phyloP scores from a whole-genome alignment of 2,888 invertebrate species.

The Argyresthia albistria region DNA sequence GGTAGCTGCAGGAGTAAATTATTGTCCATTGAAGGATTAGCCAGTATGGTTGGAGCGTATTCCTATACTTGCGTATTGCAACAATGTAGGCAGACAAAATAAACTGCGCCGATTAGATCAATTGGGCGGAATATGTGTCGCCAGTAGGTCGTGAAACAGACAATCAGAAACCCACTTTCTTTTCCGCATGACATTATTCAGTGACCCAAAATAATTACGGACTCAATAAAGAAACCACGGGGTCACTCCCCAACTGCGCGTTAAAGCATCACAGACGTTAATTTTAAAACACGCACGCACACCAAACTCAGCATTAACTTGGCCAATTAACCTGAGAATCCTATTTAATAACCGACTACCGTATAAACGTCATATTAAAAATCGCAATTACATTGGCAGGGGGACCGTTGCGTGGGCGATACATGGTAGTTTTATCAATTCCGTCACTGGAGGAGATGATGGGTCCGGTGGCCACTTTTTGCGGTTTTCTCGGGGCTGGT shows the following conservation, averaged over 20 bases:
- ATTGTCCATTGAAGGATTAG: conserved; percentile 43
- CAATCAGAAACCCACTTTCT: too few relatives aligned
- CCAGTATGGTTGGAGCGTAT: neutral
- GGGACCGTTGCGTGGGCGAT: conserved; percentile 57
- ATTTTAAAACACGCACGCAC: conserved; percentile 32
- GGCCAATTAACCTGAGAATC: conserved; percentile 52
- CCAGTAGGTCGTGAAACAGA: neutral
- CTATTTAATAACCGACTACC: conserved; percentile 60
- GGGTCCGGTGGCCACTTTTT: conserved; percentile 36
- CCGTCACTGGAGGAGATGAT: conserved; percentile 51
- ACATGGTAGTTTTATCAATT: conserved; percentile 34
- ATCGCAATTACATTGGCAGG: conserved; percentile 20
- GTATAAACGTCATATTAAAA: conserved; percentile 57
- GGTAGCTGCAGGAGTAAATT: conserved; percentile 52
- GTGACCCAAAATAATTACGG: neutral
- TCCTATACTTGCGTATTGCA: neutral
- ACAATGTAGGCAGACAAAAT: neutral
- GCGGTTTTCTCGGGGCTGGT: conserved; percentile 22
- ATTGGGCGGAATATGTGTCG: neutral
- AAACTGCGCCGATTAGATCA: neutral
- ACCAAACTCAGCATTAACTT: conserved; percentile 38
- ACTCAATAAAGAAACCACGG: neutral
- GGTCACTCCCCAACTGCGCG: neutral
- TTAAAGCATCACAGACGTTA: conserved; percentile 24
- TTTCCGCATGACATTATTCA: neutral